phyloP scores from a whole-genome alignment of 2,113 vertebrate species.

The Ahaetulla prasina region DNA sequence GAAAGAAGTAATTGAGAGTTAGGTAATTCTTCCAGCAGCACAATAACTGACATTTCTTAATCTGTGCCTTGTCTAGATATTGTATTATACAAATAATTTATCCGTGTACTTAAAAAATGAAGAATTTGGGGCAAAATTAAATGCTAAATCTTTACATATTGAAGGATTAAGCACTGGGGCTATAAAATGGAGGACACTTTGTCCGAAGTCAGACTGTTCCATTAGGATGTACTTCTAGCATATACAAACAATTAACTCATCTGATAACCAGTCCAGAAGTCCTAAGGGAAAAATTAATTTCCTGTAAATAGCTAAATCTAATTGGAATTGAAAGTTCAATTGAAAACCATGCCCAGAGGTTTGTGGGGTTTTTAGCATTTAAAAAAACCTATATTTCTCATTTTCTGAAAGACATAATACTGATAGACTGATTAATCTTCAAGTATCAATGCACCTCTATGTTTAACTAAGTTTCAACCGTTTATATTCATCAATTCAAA shows the following conservation, averaged over 20 bases:
- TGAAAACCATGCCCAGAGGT: neutral
- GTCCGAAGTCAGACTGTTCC: slow-evolving; percentile 34
- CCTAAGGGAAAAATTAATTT: neutral
- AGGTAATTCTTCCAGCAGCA: neutral
- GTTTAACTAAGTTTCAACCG: neutral
- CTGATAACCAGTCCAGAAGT: neutral
- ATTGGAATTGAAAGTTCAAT: neutral
- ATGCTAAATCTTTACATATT: slow-evolving; percentile 11
- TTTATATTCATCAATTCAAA: neutral
- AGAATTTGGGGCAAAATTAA: neutral
- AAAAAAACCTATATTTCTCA: neutral
- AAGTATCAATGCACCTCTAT: neutral
- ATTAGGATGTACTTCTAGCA: slow-evolving; percentile 35
- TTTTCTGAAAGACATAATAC: neutral
- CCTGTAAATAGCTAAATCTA: neutral
- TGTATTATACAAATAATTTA: neutral
- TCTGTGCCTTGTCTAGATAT: neutral
- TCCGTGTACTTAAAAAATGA: neutral
- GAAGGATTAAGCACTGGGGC: slow-evolving; percentile 8
- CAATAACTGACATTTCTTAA: neutral
- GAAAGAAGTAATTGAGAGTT: neutral
- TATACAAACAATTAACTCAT: neutral
- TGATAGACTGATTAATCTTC: too few relatives aligned
- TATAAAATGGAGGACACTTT: neutral
- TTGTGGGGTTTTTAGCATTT: neutral